These are phyloP conservation scores for Corythaeola cristata DNA, from an alignment of 2,113 vertebrate genomes.

Conservation along the genomic window DNA sequence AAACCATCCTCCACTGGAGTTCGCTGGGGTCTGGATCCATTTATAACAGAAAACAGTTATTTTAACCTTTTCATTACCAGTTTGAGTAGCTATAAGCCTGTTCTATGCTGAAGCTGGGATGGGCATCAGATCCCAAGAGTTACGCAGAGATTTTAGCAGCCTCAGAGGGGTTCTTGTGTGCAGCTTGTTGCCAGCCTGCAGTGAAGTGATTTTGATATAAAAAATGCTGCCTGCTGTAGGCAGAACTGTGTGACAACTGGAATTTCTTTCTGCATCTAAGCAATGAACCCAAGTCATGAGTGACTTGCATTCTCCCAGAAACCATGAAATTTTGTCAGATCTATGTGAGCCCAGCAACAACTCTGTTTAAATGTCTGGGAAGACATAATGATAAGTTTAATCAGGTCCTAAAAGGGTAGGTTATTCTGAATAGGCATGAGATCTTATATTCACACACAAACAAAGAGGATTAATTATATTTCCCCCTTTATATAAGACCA, in stretches of 20 bases:
- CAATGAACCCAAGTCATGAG: not conserved
- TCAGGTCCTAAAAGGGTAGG: not conserved
- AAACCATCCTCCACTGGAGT: not conserved
- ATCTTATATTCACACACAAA: not conserved
- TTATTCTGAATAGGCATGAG: not conserved
- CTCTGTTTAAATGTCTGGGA: not conserved
- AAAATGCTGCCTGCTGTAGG: not conserved
- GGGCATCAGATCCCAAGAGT: not conserved
- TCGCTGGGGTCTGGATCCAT: not conserved
- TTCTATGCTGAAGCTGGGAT: not conserved
- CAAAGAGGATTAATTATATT: not conserved
- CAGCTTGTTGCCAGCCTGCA: not conserved
- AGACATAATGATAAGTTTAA: not conserved
- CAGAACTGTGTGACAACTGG: not conserved
- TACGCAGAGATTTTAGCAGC: not conserved
- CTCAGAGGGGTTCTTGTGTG: not conserved
- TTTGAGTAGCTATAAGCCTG: not conserved
- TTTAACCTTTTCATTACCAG: not conserved
- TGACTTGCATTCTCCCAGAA: not conserved
- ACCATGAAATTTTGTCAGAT: not conserved
- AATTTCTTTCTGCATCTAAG: not conserved
- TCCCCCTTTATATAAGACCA: not conserved
- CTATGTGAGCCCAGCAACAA: not conserved
- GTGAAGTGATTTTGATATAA: not conserved
- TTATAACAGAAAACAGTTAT: not conserved